These are phyloP conservation scores for Prunella fulvescens DNA, from an alignment of 2,113 vertebrate genomes.

Conservation along the genomic window DNA sequence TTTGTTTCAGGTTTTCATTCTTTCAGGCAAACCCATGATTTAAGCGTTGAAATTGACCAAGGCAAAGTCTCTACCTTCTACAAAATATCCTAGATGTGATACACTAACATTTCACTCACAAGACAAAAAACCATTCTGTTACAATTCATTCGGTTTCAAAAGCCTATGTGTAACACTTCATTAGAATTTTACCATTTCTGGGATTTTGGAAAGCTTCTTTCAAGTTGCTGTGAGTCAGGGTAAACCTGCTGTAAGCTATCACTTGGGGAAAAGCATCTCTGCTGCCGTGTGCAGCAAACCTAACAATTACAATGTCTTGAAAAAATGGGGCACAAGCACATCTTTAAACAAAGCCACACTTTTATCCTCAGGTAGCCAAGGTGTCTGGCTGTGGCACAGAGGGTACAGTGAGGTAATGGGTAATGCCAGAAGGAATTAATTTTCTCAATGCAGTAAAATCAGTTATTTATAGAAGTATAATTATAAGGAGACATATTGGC, in stretches of 20 bases:
- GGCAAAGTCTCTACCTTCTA: not conserved
- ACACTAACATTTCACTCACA: not conserved
- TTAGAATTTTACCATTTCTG: not conserved
- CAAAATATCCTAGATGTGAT: not conserved
- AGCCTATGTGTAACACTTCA: not conserved
- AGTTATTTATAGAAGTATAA: not conserved
- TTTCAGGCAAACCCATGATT: not conserved
- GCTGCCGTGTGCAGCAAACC: not conserved
- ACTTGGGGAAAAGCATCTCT: not conserved
- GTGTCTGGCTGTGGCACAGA: not conserved
- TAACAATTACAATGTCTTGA: not conserved
- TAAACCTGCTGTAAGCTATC: not conserved
- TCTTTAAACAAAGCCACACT: not conserved
- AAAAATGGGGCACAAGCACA: not conserved
- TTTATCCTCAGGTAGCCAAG: not conserved
- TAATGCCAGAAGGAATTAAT: not conserved
- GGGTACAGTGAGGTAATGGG: not conserved
- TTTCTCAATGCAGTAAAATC: not conserved
- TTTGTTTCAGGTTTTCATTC: not conserved
- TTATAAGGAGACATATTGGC: not conserved
- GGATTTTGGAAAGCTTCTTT: not conserved
- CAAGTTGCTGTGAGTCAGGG: not conserved
- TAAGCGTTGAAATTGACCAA: not conserved
- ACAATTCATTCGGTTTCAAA: not conserved
- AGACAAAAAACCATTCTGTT: not conserved